Evolutionary conservation across 1,140 invertebrate species (phyloP).

Genomic region (Phenacoccus solenopsis): DNA sequence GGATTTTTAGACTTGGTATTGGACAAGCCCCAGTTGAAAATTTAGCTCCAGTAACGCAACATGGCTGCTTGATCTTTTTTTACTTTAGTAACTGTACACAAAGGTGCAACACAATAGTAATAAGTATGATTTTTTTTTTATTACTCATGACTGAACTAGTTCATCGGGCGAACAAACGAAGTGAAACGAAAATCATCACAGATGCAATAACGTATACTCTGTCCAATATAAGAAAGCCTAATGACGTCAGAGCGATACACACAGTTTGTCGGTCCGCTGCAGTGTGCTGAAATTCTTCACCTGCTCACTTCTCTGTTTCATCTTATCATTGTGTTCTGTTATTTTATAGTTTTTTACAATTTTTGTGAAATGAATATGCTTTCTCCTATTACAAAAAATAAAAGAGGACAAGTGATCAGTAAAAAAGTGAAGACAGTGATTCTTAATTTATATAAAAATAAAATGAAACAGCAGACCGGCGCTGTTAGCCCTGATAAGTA

Average conservation of each 20-base stretch:
- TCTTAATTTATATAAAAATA: slow-evolving; percentile 7
- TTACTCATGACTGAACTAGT: no score
- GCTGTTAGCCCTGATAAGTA: neutral
- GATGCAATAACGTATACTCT: neutral
- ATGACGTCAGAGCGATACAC: neutral
- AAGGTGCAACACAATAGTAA: no score
- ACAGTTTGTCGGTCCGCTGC: neutral
- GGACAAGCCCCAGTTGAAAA: no score
- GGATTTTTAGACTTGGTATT: no score
- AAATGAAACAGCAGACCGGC: neutral
- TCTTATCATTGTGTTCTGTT: neutral
- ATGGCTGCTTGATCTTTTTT: no score
- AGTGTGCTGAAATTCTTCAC: neutral
- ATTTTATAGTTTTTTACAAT: neutral
- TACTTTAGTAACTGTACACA: no score
- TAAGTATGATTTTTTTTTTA: no score
- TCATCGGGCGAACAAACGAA: no score
- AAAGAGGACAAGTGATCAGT: neutral
- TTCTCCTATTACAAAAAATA: neutral
- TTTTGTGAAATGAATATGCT: neutral
- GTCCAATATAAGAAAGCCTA: neutral
- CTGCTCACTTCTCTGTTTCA: neutral
- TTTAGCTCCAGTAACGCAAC: no score
- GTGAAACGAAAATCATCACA: no score
- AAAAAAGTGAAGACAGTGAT: neutral